Percentiles rank a stretch among this genome's conserved stretches.
Evolutionary conservation across 1,140 invertebrate genomes (phyloP).

Genomic region (Hormaphis cornu): DNA sequence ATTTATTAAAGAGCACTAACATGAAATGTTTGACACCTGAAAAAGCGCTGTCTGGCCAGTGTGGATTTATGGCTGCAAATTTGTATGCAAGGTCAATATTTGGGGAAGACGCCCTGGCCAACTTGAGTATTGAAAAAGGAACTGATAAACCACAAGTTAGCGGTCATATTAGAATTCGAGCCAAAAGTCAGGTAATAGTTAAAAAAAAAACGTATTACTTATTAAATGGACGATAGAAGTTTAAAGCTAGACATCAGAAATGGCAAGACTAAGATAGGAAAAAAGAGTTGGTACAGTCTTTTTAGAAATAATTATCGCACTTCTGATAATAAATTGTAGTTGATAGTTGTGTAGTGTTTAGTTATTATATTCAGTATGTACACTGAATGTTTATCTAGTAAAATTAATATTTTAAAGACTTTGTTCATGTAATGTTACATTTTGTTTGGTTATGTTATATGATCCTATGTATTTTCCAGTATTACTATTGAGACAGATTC

Average conservation of each 20-base stretch:
- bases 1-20: constrained; percentile 89
- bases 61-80: constrained; percentile 98
- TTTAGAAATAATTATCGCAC: too few species aligned
- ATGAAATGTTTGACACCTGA: constrained; percentile 98
- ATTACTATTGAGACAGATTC: too few species aligned
- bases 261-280: background rate
- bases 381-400: too few species aligned
- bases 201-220: too few species aligned
- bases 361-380: too few species aligned
- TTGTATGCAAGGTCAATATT: constrained; percentile 98
- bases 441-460: too few species aligned
- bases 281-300: background rate
- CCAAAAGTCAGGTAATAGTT: constrained; percentile 86
- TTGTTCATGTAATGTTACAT: too few species aligned
- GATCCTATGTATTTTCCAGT: too few species aligned
- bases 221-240: background rate
- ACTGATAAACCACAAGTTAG: constrained; percentile 80
- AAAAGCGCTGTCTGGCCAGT: constrained; percentile 88
- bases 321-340: too few species aligned
- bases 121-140: constrained; percentile 95
- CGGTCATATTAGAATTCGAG: constrained; percentile 92
- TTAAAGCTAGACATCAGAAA: background rate
- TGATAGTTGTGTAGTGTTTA: too few species aligned
- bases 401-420: too few species aligned
- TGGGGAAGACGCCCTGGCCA: constrained; percentile 96